Evolutionary conservation across 2,113 vertebrate species (phyloP), one percentile per base, ranked within the genome.

Genomic region (Brachyistius frenatus): DNA sequence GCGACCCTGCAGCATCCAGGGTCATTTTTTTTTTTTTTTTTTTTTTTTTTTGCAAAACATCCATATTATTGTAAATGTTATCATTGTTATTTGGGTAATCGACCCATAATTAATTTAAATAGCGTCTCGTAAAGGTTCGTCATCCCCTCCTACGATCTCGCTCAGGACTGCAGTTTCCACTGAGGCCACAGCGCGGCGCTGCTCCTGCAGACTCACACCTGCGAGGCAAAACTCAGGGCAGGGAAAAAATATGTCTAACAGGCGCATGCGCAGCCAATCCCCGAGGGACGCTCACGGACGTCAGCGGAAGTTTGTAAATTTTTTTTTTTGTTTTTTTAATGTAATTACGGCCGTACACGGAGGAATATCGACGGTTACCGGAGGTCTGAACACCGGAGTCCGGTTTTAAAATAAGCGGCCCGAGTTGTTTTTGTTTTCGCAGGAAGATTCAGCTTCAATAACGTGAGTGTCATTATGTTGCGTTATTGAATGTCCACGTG

Each of bases 381-480:
- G 64, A 16, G 3, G 1, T 7, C 2, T 13, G 2, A n/a, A 0
- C 23, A 1, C 1, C 39, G 13, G 14, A 14, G 23, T 31, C 35
- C 0, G 1, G n/a, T 2, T 6, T 2, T 9, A 3, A 39, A 15
- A 50, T 1, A 11, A 1, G 23, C 23, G 23, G 23, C 23, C 23
- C 0, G 3, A n/a, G 13, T 3, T 13, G 2, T 41, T 72, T 11
- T 1, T 3, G 6, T 4, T 2, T 2, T 37, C 5, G 1, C 46
- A 2, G 49, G 44, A 41, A 1, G 57, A 23, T 23, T 23, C 23
- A 23, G 71, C 61, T n/a, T 5, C 3, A 36, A 41, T 66, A 86
- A 78, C 83, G 83, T 86, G 81, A 89, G 80, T 80, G 15, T 85
- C 67, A 70, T 84, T 81, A 81, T 37, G 68, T 32, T 74, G 4